Base-by-base conservation (phyloP, 2,888 invertebrate species). In the Tryphoninae sp. region DNA sequence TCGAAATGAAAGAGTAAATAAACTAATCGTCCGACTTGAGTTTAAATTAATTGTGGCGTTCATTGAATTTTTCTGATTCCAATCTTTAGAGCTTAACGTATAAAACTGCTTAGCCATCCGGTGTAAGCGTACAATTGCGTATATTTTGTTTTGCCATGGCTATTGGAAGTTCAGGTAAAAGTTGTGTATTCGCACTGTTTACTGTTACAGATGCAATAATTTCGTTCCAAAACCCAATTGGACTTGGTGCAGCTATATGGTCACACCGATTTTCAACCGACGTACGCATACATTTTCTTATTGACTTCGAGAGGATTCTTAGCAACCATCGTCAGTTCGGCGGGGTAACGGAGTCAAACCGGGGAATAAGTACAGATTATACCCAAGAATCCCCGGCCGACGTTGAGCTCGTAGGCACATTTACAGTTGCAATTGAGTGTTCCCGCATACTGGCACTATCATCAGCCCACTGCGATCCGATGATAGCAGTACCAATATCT, bases 331-430 rank as follows among this genome's bases (percentile, higher is more conserved):
- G 76, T 75, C 76, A 67, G 61, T 58, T 75, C 75, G 67, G 53
- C 49, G 65, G 61, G 61, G 22, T 19, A 23, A 3, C 19, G 33
- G n/a, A 4, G 4, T 8, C 40, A 26, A 55, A 45, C 22, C 16
- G 22, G 53, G 61, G 72, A 45, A 23, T 22, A 33, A 51, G n/a
- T n/a, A 6, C 65, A 68, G 49, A 49, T 91, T 91, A 93, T 83
- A 93, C 93, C 93, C 93, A 93, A 19, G 93, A 93, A 87, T 93
- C 93, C 22, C 93, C 93, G 59, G 91, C 91, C 22, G 91, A 88
- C 45, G 88, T 88, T 19, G 91, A 89, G 84, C 86, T 90, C 83
- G 90, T 89, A 68, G 90, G 91, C 26, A 89, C 90, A 84, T 89
- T 90, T 81, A 90, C 89, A 76, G 89, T 88, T 26, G 90, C 85